These are phyloP conservation scores for Drosophila bunnanda DNA, from an alignment of 2,888 invertebrate species.

Conservation along the genomic window DNA sequence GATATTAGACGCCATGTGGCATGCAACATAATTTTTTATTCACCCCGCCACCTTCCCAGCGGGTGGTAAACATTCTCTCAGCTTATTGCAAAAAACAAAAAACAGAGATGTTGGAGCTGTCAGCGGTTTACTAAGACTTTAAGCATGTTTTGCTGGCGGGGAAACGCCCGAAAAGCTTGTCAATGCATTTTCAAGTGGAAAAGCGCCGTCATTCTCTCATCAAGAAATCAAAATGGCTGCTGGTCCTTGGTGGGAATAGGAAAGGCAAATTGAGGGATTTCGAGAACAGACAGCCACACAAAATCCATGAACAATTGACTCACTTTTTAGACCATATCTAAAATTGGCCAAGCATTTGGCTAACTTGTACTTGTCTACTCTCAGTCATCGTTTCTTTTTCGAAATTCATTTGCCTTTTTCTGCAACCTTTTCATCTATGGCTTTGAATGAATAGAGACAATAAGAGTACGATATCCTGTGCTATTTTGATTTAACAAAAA, in stretches of 20 bases:
- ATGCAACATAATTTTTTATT: conserved; percentile 72
- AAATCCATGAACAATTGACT: conserved; percentile 17
- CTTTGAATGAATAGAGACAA: background rate
- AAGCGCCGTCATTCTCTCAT: background rate
- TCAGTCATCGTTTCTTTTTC: background rate
- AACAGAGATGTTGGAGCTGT: background rate
- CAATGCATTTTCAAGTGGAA: conserved; percentile 10
- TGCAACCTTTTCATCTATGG: background rate
- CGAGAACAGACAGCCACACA: background rate
- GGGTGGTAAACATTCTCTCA: conserved; percentile 5
- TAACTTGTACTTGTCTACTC: background rate
- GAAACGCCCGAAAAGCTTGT: background rate
- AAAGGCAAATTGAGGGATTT: conserved; percentile 11
- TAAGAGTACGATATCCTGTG: too few relatives aligned
- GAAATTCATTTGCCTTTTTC: conserved; percentile 6
- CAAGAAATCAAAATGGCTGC: conserved; percentile 1
- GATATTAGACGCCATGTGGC: conserved; percentile 63
- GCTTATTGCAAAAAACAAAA: background rate
- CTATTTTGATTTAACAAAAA: background rate
- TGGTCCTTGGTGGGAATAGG: background rate
- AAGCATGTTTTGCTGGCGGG: conserved; percentile 39
- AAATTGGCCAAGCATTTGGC: conserved; percentile 2
- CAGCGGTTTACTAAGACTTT: background rate
- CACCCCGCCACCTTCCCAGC: conserved; percentile 31
- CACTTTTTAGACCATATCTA: background rate